Evolutionary conservation across 2,888 invertebrate species (phyloP), one percentile per base, ranked within the genome.

Genomic region (Anarsia innoxiella): DNA sequence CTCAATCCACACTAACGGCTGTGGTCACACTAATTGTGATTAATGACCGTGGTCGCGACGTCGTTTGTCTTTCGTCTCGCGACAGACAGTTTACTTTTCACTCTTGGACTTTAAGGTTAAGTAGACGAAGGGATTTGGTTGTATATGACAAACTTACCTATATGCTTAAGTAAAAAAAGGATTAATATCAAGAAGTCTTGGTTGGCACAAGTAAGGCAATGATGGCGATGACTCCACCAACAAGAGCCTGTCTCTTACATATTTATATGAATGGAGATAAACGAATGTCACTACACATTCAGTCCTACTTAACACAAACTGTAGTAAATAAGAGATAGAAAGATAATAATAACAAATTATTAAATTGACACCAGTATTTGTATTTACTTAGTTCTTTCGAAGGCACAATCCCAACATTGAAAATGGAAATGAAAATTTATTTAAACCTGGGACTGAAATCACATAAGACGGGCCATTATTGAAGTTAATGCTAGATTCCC

Each of bases 11-110:
- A 36, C 37, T 34, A 44, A 45, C 53, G 51, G 51, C 56, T 55
- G 49, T 62, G 59, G 59, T 64, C 57, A 56, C 64, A 53, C 72
- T 82, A 82, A 82, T 83, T 82, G 79, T 80, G 78, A 83, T 78
- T 62, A 77, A 83, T 78, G 70, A 46, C 38, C 37, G 49, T 53
- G 51, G 56, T 56, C 62, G 66, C 60, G 52, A 48, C 64, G 65
- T 76, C 80, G 66, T 79, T 77, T 77, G 76, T 79, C 75, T 79
- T 68, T 50, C 50, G 19, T 54, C 52, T 53, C 60, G 58, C 60
- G 59, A 57, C 53, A 56, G 68, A 61, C 70, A 62, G 66, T 74
- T 75, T 71, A 67, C 70, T 71, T 75, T 74, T 69, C 65, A 67
- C 63, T 64, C 49, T 51, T 51, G 45, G 60, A 57, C 51, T 57